Base-by-base conservation (phyloP, 2,888 invertebrate genomes). In the Helobdella robusta region DNA sequence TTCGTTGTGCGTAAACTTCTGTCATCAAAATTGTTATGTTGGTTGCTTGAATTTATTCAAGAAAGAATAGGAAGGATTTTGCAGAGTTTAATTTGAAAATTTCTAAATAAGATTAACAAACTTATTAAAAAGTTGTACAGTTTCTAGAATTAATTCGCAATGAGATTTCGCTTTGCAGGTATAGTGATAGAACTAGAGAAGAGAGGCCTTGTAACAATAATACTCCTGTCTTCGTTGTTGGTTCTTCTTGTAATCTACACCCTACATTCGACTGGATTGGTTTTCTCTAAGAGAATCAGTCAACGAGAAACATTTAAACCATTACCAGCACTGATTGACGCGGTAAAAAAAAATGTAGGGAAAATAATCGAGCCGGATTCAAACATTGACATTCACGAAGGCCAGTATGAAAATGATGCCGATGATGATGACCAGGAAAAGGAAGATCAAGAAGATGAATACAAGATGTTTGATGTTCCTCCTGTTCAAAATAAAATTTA, bases 111-210 rank as follows among this genome's bases (percentile, higher is more conserved):
- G n/a, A n/a, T n/a, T n/a, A n/a, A n/a, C n/a, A n/a, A n/a, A n/a
- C n/a, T n/a, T n/a, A n/a, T n/a, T n/a, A n/a, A n/a, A n/a, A n/a
- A n/a, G n/a, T n/a, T n/a, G n/a, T n/a, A n/a, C n/a, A n/a, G n/a
- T n/a, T n/a, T n/a, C n/a, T n/a, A n/a, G n/a, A n/a, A n/a, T n/a
- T n/a, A n/a, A 56, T 56, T n/a, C 11, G 32, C 5, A 25, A 56
- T 56, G 56, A 56, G 56, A 30, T 25, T 56, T 56, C 56, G 56
- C 28, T 30, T 56, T 15, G 56, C 30, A 30, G 56, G 56, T n/a
- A 28, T 56, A 6, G 56, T 56, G 4, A 4, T 56, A 30, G 56
- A 56, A 30, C n/a, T 28, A 6, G 56, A 56, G 32, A 56, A 28
- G 32, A 56, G 32, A 30, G 56, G 56, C 8, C 32, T 56, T 28